Percentiles rank a stretch among this genome's conserved stretches.
These are phyloP conservation scores for Epiblema foenella DNA, from an alignment of 2,888 invertebrate species.

Conservation along the genomic window DNA sequence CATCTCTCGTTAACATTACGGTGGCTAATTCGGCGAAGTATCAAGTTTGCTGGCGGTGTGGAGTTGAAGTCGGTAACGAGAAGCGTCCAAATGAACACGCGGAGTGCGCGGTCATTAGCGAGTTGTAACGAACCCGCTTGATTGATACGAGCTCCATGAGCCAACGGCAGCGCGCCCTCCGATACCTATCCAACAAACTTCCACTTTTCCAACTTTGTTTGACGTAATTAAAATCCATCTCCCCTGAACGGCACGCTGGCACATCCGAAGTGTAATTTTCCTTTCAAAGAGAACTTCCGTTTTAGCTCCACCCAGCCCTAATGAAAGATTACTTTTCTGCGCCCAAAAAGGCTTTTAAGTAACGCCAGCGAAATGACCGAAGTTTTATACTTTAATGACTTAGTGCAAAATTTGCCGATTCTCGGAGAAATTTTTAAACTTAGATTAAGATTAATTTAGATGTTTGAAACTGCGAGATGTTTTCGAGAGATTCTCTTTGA, in stretches of 20 bases:
- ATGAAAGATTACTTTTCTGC: constrained; percentile 85
- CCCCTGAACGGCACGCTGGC: constrained; percentile 70
- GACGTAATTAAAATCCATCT: constrained; percentile 85
- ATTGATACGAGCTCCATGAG: constrained; percentile 45
- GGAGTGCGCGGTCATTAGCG: constrained; percentile 53
- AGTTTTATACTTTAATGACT: constrained; percentile 85
- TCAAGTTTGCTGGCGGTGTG: constrained; percentile 53
- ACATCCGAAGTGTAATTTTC: constrained; percentile 83
- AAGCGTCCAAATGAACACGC: constrained; percentile 40
- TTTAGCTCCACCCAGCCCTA: constrained; percentile 82
- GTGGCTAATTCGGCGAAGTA: constrained; percentile 46
- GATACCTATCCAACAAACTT: constrained; percentile 60
- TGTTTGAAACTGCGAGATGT: constrained; percentile 79
- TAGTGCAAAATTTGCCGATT: constrained; percentile 85
- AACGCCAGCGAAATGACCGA: constrained; percentile 84
- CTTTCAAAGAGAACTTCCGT: constrained; percentile 85
- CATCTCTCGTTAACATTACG: constrained; percentile 14
- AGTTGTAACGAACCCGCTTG: constrained; percentile 56
- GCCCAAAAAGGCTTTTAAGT: constrained; percentile 85
- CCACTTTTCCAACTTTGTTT: constrained; percentile 73
- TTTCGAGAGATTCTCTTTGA: constrained; percentile 75
- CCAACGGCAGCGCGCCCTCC: constrained; percentile 46
- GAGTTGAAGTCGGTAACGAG: constrained; percentile 54
- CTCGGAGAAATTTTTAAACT: constrained; percentile 83
- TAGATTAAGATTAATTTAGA: constrained; percentile 84